Base-by-base conservation (phyloP, 2,113 vertebrate genomes). In the Chaetodon auriga region DNA sequence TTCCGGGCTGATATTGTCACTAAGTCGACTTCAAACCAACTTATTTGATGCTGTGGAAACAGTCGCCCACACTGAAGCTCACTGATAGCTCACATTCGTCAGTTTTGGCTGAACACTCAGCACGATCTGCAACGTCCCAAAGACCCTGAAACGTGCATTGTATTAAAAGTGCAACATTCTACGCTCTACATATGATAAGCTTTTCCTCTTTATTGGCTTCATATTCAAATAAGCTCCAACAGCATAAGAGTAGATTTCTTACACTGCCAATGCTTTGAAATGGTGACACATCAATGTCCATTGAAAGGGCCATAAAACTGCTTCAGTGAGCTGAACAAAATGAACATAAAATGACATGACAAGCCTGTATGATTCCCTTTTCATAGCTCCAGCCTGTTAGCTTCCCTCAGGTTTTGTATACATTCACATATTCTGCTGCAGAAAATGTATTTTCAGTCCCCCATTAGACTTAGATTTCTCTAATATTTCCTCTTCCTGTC, bases 321-420 rank as follows among this genome's bases (percentile, higher is more conserved):
- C n/a, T 11, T 68, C 64, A 60, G 25, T 68, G 55, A 51, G 53
- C 61, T 19, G 48, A 54, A 30, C 10, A 49, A 41, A 60, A 68
- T 49, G 25, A 68, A 41, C 30, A 68, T 19, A 43, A 25, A 78
- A 38, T 46, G 54, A 61, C 25, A 49, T 25, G 53, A 38, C 48
- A 53, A 53, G 48, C 21, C n/a, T 23, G 7, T 46, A 30, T 61
- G 51, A 79, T 79, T 12, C n/a, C n/a, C 43, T 70, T 43, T 61
- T 70, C 15, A 49, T n/a, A 5, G 43, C 54, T 38, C 35, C 35
- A 10, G 54, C 21, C 19, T 41, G 21, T 25, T 12, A 12, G 60
- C 23, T 5, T 65, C 61, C 21, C 21, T 1, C 0, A 11, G 23
- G 48, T 51, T 51, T 68, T 9, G 18, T 8, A 36, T 21, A 53